Conservation (phyloP, 2,888 invertebrate species). For the Cepaea hortensis region DNA sequence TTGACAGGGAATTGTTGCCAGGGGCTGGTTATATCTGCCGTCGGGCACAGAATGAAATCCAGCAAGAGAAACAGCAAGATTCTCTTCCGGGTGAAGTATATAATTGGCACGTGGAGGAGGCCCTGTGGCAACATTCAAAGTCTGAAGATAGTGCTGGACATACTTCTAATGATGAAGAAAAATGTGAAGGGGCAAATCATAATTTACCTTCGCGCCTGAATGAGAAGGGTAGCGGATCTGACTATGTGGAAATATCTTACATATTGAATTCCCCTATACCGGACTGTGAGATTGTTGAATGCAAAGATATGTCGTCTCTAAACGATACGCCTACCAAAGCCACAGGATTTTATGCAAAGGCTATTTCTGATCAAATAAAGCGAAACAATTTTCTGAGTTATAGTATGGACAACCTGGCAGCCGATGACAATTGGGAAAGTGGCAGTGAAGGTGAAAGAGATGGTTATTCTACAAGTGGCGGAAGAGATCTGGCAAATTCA, state of each 20-base stretch:
- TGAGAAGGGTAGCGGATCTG: too few species aligned
- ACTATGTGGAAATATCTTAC: neutral
- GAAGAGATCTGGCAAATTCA: neutral
- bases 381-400: neutral
- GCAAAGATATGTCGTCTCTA: neutral
- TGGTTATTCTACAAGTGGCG: neutral
- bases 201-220: neutral
- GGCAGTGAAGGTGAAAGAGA: neutral
- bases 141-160: neutral
- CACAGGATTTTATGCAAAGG: neutral
- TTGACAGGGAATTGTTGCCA: neutral
- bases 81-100: neutral
- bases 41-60: neutral
- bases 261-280: too few species aligned
- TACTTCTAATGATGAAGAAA: neutral
- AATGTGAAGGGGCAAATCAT: neutral
- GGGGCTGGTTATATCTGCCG: neutral
- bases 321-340: neutral
- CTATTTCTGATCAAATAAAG: neutral
- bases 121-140: neutral
- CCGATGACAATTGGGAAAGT: neutral
- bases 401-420: neutral
- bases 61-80: neutral
- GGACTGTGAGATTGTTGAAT: neutral
- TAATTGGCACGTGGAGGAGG: neutral